phyloP scores from a whole-genome alignment of 1,140 invertebrate genomes.

The Orchesella cincta region DNA sequence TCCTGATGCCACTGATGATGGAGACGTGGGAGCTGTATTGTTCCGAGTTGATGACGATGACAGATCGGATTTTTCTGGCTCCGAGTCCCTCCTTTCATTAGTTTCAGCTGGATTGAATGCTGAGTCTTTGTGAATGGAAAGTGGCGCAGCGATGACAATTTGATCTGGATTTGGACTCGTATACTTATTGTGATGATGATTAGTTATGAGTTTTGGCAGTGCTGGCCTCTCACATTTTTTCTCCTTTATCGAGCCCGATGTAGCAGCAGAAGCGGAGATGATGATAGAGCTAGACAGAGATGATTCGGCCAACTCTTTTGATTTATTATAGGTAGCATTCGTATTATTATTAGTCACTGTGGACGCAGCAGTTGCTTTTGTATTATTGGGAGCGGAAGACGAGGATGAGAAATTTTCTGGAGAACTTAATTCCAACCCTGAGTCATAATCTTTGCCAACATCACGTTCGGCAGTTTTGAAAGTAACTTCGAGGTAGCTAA shows the following conservation, averaged over 20 bases:
- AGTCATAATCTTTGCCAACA: constrained; percentile 42
- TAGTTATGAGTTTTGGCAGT: constrained; percentile 17
- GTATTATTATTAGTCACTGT: not conserved
- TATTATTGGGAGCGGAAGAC: not conserved
- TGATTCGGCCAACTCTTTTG: not conserved
- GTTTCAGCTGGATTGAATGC: not conserved
- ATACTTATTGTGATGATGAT: not conserved
- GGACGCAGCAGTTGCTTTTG: not conserved
- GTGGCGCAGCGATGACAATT: constrained; percentile 15
- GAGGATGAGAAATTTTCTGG: constrained; percentile 36
- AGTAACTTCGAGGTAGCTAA: not conserved
- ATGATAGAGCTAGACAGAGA: not conserved
- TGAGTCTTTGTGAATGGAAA: not conserved
- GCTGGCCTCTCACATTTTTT: not conserved
- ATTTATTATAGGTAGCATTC: not conserved
- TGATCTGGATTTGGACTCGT: not conserved
- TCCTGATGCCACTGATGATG: not conserved
- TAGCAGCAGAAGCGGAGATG: not conserved
- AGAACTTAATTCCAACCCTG: constrained; percentile 47
- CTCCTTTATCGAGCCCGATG: not conserved
- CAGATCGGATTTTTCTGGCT: not conserved
- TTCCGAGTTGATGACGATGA: not conserved
- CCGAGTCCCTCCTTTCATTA: not conserved
- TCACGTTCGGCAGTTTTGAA: not conserved
- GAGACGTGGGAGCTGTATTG: not conserved